phyloP scores from a whole-genome alignment of 2,797 vertebrate species.

The Delichon dasypus region DNA sequence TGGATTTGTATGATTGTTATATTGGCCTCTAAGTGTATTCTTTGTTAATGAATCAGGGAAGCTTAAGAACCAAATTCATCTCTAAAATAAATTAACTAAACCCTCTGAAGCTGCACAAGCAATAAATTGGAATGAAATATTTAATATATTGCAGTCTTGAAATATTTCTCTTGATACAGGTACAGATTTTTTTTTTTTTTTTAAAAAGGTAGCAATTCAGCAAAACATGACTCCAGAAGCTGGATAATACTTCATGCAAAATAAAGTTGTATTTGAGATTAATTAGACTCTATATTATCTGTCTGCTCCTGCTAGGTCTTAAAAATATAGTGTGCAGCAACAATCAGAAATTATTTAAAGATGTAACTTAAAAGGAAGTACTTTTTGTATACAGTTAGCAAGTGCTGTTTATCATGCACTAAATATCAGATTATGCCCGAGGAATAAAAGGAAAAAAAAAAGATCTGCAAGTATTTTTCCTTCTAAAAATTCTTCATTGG shows the following conservation, averaged over 20 bases:
- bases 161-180: neutral
- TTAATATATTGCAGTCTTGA: neutral
- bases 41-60: conserved; percentile 5
- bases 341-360: neutral
- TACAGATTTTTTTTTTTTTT: no score
- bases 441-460: neutral
- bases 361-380: neutral
- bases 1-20: neutral
- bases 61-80: neutral
- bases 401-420: neutral
- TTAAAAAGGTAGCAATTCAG: no score
- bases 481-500: conserved; percentile 24
- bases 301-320: neutral
- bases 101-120: neutral
- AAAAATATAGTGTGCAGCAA: neutral
- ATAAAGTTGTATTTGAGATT: neutral
- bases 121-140: conserved; percentile 10
- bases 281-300: neutral
- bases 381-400: neutral
- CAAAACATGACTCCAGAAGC: neutral
- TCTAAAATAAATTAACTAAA: neutral
- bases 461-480: neutral
- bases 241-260: neutral
- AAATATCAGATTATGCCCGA: conserved; percentile 11
- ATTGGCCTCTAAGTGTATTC: neutral